Conservation (phyloP, 2,888 invertebrate species). For the Hirtodrosophila confusa region DNA sequence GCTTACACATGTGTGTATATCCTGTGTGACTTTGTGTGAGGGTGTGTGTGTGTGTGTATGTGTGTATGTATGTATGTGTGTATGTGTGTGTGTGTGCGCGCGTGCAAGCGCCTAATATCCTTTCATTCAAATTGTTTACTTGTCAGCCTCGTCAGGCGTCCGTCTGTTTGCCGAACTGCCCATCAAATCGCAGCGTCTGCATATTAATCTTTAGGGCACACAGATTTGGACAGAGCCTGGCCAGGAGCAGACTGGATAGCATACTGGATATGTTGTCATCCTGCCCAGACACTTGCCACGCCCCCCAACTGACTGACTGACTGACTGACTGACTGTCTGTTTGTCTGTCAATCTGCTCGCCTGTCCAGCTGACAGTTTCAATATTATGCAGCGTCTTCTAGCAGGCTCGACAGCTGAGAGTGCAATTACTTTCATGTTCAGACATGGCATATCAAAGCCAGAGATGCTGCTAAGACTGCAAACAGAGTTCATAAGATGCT, state of each 20-base stretch:
- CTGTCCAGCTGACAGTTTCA: conserved; percentile 36
- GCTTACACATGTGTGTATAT: background rate
- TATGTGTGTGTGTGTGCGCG: conserved; percentile 16
- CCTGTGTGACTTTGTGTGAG: too few relatives aligned
- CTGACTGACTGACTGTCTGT: background rate
- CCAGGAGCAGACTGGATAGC: conserved; percentile 11
- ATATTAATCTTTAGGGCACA: conserved; percentile 59
- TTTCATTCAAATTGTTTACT: conserved; percentile 63
- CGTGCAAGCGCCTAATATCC: conserved; percentile 55
- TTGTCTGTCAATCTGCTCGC: conserved; percentile 6
- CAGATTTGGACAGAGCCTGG: conserved; percentile 39
- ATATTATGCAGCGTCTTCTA: conserved; percentile 38
- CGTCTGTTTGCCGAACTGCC: conserved; percentile 42
- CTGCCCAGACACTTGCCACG: conserved; percentile 8
- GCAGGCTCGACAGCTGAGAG: conserved; percentile 24
- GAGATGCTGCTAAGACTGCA: conserved; percentile 5
- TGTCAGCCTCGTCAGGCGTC: conserved; percentile 32
- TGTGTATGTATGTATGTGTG: conserved; percentile 2
- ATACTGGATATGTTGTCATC: conserved; percentile 28
- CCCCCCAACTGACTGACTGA: background rate
- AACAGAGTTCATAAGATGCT: too few relatives aligned
- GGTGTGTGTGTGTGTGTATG: background rate
- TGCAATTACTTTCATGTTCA: conserved; percentile 56
- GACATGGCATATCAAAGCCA: conserved; percentile 30
- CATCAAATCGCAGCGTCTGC: conserved; percentile 64